phyloP scores from a whole-genome alignment of 35 echinoderm and acorn worm genomes.

The Lytechinus pictus region DNA sequence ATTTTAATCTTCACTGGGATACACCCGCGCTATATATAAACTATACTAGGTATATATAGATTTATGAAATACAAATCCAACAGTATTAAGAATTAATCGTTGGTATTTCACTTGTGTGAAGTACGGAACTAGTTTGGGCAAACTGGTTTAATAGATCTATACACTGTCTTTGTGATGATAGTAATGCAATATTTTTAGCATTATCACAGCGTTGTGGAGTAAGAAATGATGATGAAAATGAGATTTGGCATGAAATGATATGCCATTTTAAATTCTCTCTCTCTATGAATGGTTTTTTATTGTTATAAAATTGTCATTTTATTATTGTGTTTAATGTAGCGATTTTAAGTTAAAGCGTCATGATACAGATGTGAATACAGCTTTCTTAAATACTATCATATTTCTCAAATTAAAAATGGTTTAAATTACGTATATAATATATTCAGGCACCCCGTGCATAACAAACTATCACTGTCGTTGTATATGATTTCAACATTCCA shows the following conservation, averaged over 20 bases:
- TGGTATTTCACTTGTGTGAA: neutral
- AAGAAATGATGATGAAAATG: neutral
- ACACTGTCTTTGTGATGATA: too few relatives aligned
- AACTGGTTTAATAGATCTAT: neutral
- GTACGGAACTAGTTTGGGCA: neutral
- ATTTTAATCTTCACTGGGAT: neutral
- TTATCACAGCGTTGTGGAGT: too few relatives aligned
- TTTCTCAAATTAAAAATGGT: neutral
- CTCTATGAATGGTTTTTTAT: too few relatives aligned
- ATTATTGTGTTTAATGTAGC: too few relatives aligned
- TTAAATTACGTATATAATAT: too few relatives aligned
- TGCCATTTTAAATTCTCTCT: too few relatives aligned
- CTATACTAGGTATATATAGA: neutral
- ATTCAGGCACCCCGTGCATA: too few relatives aligned
- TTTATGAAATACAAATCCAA: neutral
- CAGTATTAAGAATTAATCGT: neutral
- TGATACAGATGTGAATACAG: too few relatives aligned
- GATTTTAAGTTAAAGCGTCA: too few relatives aligned
- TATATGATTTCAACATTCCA: neutral
- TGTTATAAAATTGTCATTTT: too few relatives aligned
- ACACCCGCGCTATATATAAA: slow-evolving; percentile 3
- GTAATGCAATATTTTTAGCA: too few relatives aligned
- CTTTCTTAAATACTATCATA: neutral
- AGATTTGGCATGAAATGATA: neutral
- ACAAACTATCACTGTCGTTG: too few relatives aligned